phyloP scores from a whole-genome alignment of 2,797 vertebrate species.

The Chelon auratus region DNA sequence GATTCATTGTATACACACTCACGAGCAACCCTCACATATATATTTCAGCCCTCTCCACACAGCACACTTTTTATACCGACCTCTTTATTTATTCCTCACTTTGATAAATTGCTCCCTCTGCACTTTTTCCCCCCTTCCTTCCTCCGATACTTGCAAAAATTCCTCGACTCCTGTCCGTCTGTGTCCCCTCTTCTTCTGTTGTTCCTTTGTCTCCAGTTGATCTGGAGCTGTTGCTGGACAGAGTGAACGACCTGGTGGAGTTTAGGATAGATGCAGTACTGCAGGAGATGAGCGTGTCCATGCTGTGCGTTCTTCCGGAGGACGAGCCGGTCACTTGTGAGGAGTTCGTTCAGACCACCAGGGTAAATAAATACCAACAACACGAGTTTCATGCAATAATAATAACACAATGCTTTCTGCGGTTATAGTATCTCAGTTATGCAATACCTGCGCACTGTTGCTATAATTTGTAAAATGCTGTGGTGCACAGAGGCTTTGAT shows the following conservation, averaged over 20 bases:
- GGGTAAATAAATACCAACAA: conserved; percentile 78
- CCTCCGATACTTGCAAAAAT: background rate
- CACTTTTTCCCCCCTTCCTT: background rate
- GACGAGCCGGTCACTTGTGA: conserved; percentile 89
- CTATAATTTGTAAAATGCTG: conserved; percentile 5
- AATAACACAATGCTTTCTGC: background rate
- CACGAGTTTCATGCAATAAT: background rate
- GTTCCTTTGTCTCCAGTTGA: conserved; percentile 76
- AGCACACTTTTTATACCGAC: background rate
- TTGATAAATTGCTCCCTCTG: background rate
- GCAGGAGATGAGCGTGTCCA: conserved; percentile 88
- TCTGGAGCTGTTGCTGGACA: conserved; percentile 90
- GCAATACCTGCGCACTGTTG: too few species aligned
- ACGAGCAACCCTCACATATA: background rate
- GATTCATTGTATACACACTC: conserved; percentile 4
- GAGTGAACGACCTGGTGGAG: conserved; percentile 90
- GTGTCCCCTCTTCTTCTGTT: background rate
- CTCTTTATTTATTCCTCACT: background rate
- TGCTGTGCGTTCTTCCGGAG: conserved; percentile 88
- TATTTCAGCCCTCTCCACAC: background rate
- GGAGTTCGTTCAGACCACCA: conserved; percentile 91
- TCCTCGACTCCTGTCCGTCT: background rate
- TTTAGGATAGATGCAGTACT: conserved; percentile 91
- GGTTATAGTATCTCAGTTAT: background rate
- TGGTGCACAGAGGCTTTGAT: background rate